Conservation (phyloP, 2,888 invertebrate species). For the Cosmorhoe ocellata region DNA sequence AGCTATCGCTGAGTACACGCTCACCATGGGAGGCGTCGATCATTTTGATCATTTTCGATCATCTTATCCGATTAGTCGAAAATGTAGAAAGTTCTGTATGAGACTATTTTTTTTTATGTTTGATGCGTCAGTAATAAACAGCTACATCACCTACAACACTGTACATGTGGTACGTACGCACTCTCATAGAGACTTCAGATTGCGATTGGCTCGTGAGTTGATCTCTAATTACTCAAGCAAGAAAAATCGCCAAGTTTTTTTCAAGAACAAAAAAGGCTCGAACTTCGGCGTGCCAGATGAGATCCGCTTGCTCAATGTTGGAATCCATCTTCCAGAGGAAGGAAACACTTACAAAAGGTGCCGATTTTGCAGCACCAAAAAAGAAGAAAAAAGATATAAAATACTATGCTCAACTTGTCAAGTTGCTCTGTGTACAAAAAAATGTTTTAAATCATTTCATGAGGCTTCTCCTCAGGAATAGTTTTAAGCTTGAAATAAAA, state of each 20-base stretch:
- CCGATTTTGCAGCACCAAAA: conserved; percentile 39
- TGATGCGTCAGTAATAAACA: conserved; percentile 36
- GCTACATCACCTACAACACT: conserved; percentile 34
- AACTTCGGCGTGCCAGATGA: conserved; percentile 44
- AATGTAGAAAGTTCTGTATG: conserved; percentile 29
- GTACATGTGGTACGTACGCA: conserved; percentile 12
- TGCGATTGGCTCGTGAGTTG: conserved; percentile 27
- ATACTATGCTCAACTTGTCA: conserved; percentile 30
- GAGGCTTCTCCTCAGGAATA: neutral
- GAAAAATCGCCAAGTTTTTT: conserved; percentile 13
- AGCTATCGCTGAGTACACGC: conserved; percentile 30
- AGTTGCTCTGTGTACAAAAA: conserved; percentile 27
- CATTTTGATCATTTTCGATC: conserved; percentile 24
- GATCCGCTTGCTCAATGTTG: conserved; percentile 43
- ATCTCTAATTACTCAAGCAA: conserved; percentile 14
- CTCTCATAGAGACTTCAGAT: too few relatives aligned
- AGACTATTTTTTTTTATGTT: conserved; percentile 29
- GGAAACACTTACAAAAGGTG: conserved; percentile 41
- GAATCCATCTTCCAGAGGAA: conserved; percentile 42
- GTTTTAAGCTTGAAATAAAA: conserved; percentile 1
- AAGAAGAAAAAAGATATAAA: conserved; percentile 34
- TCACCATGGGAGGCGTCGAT: conserved; percentile 34
- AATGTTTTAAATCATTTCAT: conserved; percentile 28
- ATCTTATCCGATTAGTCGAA: conserved; percentile 19
- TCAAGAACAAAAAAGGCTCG: conserved; percentile 34